Percentiles rank a stretch among this genome's conserved stretches.
These are phyloP conservation scores for Onychostruthus taczanowskii DNA, from an alignment of 2,113 vertebrate genomes.

Conservation along the genomic window DNA sequence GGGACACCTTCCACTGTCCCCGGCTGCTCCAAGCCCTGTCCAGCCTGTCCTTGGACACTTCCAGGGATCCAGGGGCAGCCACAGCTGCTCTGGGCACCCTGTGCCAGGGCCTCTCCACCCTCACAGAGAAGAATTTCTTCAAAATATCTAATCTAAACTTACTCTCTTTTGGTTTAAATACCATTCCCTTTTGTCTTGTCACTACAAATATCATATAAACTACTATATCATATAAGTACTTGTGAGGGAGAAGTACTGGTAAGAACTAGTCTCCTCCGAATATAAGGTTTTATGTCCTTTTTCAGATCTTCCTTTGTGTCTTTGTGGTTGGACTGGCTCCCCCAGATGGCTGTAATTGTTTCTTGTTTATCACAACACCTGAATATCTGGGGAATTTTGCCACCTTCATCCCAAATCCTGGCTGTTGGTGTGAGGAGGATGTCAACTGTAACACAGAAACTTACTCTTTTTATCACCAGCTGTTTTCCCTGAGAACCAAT, in stretches of 20 bases:
- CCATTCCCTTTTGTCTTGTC: background rate
- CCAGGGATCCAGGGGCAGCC: background rate
- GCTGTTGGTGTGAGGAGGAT: background rate
- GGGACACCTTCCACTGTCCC: background rate
- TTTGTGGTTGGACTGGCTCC: background rate
- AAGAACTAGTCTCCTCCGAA: background rate
- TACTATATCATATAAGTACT: accelerated
- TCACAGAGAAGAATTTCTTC: background rate
- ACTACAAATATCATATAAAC: background rate
- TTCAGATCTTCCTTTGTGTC: background rate
- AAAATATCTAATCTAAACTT: background rate
- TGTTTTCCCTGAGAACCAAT: background rate
- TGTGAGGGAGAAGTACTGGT: background rate
- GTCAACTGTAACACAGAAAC: accelerated
- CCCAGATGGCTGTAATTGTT: background rate
- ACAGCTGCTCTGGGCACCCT: background rate
- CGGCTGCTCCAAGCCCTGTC: accelerated
- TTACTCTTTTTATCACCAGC: background rate
- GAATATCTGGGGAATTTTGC: background rate
- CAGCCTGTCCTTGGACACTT: background rate
- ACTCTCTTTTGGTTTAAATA: background rate
- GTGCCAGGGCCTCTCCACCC: accelerated
- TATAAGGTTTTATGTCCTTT: background rate
- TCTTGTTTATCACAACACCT: background rate
- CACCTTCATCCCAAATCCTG: background rate